These are phyloP conservation scores for Galago senegalensis DNA, from an alignment of 2,797 vertebrate genomes.

Conservation along the genomic window DNA sequence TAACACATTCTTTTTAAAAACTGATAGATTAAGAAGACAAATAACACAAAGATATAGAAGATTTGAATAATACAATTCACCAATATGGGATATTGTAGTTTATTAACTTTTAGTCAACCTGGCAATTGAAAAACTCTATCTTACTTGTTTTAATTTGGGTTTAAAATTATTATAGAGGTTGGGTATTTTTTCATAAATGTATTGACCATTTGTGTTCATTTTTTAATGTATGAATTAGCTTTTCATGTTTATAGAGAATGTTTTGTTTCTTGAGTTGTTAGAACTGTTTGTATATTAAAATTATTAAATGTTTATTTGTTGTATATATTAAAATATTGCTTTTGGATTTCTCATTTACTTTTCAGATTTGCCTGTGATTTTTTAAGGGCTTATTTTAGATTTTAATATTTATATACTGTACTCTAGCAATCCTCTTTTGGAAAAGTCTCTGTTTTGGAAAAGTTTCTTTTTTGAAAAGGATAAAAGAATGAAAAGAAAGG, in stretches of 20 bases:
- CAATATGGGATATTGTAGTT: neutral
- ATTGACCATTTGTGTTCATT: neutral
- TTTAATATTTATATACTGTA: neutral
- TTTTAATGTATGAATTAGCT: neutral
- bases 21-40: neutral
- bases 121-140: neutral
- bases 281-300: neutral
- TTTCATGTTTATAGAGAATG: neutral
- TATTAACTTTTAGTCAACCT: neutral
- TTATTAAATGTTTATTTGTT: neutral
- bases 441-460: neutral
- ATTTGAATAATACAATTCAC: neutral
- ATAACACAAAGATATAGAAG: neutral
- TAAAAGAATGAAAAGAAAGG: neutral
- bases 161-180: neutral
- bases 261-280: neutral
- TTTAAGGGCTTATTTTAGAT: neutral
- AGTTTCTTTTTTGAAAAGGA: neutral
- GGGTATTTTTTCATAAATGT: neutral
- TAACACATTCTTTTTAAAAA: neutral
- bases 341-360: neutral
- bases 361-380: neutral
- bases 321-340: neutral
- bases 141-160: neutral
- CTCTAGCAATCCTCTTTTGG: neutral